Evolutionary conservation across 2,888 invertebrate species (phyloP).

Genomic region (Thyatira batis): DNA sequence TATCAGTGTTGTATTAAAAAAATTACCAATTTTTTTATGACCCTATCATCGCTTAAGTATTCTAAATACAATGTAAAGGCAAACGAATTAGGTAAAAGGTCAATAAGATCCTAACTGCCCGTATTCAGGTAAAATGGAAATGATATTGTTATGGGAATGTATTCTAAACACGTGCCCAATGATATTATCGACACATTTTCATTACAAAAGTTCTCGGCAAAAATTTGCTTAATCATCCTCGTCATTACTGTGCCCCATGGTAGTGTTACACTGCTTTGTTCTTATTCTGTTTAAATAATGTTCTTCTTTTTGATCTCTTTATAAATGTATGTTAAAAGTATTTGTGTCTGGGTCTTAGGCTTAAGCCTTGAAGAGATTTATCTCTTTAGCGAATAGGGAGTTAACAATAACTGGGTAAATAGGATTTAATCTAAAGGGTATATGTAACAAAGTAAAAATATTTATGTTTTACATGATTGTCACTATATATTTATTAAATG

Average conservation of each 20-base stretch:
- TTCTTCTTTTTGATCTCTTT: neutral
- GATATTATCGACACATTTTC: constrained; percentile 27
- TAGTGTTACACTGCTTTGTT: constrained; percentile 15
- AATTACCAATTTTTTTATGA: too few relatives aligned
- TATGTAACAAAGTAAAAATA: too few relatives aligned
- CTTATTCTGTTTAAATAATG: neutral
- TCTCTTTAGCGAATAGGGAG: too few relatives aligned
- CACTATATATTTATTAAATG: too few relatives aligned
- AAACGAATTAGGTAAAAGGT: neutral
- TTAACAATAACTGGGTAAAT: too few relatives aligned
- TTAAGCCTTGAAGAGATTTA: too few relatives aligned
- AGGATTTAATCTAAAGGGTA: too few relatives aligned
- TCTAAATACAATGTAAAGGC: neutral
- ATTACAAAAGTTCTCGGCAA: constrained; percentile 27
- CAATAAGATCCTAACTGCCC: constrained; percentile 5
- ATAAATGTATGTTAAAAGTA: too few relatives aligned
- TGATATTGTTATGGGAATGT: constrained; percentile 8
- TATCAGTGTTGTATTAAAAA: too few relatives aligned
- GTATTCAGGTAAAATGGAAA: constrained; percentile 14
- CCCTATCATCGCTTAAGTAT: too few relatives aligned
- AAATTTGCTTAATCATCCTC: constrained; percentile 32
- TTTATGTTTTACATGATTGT: too few relatives aligned
- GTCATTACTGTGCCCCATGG: constrained; percentile 25
- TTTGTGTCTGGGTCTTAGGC: too few relatives aligned
- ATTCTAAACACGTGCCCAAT: constrained; percentile 11